phyloP scores from a whole-genome alignment of 53 echinoderm and acorn worm genomes.

The Antedon mediterranea region DNA sequence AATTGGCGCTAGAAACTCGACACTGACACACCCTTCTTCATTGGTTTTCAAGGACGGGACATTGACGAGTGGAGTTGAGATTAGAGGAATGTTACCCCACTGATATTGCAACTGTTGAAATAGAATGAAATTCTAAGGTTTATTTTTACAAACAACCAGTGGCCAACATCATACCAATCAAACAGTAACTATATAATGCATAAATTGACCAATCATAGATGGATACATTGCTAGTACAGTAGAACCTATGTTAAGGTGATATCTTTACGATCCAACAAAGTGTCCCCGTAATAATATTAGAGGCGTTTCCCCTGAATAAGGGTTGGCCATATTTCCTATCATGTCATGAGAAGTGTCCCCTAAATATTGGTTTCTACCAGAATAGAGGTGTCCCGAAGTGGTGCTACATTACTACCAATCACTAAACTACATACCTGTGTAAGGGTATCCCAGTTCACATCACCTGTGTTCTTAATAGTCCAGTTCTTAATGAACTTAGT shows the following conservation, averaged over 20 bases:
- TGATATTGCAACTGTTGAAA: conserved; percentile 62
- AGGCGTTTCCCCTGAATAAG: too few species aligned
- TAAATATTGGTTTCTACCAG: too few species aligned
- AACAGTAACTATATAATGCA: not conserved
- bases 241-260: too few species aligned
- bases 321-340: too few species aligned
- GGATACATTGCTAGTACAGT: too few species aligned
- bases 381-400: too few species aligned
- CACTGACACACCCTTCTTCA: conserved; percentile 54
- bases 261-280: too few species aligned
- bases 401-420: too few species aligned
- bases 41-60: conserved; percentile 41
- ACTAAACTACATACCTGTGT: conserved; percentile 50
- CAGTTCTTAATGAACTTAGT: conserved; percentile 83
- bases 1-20: conserved; percentile 73
- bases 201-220: not conserved
- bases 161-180: not conserved
- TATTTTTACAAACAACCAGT: too few species aligned
- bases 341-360: too few species aligned
- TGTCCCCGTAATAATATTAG: too few species aligned
- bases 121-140: too few species aligned
- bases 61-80: conserved; percentile 30
- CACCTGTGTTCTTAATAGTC: conserved; percentile 67
- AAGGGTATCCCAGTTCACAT: conserved; percentile 43
- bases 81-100: conserved; percentile 74